Percentiles rank a stretch among this genome's conserved stretches.
Conservation (phyloP, 2,888 invertebrate genomes). For the Himalopsyche kuldschensis region DNA sequence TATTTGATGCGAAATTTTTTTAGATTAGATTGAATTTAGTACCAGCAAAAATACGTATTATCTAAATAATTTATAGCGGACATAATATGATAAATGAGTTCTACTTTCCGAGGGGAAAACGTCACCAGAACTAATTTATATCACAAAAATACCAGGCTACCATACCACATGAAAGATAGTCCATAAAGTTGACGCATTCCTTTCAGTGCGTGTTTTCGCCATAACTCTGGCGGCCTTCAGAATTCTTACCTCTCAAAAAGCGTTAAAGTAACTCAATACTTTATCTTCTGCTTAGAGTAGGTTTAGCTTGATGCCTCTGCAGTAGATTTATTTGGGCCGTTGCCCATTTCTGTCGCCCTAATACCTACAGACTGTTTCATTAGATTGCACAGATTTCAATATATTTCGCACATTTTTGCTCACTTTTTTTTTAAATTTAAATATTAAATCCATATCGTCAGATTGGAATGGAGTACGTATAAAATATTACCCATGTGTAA, state of each 20-base stretch:
- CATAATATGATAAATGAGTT: too few relatives aligned
- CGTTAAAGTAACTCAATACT: background rate
- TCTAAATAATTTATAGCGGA: too few relatives aligned
- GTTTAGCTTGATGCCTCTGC: constrained; percentile 16
- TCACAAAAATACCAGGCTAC: background rate
- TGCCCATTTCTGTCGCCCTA: background rate
- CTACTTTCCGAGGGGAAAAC: too few relatives aligned
- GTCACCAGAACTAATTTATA: background rate
- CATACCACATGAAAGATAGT: background rate
- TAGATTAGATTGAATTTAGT: too few relatives aligned
- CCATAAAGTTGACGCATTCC: background rate
- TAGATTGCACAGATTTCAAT: background rate
- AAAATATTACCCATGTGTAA: background rate
- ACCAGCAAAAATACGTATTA: too few relatives aligned
- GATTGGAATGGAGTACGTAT: too few relatives aligned
- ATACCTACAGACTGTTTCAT: background rate
- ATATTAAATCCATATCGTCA: too few relatives aligned
- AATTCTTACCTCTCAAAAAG: background rate
- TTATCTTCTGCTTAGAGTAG: constrained; percentile 7
- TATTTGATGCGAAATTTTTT: too few relatives aligned
- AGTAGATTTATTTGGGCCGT: constrained; percentile 9
- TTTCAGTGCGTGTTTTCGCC: background rate
- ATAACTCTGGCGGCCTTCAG: background rate
- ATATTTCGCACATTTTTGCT: background rate
- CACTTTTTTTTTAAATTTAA: too few relatives aligned